These are phyloP conservation scores for Melikaiella ostensackeni DNA, from an alignment of 2,888 invertebrate genomes.

Conservation along the genomic window DNA sequence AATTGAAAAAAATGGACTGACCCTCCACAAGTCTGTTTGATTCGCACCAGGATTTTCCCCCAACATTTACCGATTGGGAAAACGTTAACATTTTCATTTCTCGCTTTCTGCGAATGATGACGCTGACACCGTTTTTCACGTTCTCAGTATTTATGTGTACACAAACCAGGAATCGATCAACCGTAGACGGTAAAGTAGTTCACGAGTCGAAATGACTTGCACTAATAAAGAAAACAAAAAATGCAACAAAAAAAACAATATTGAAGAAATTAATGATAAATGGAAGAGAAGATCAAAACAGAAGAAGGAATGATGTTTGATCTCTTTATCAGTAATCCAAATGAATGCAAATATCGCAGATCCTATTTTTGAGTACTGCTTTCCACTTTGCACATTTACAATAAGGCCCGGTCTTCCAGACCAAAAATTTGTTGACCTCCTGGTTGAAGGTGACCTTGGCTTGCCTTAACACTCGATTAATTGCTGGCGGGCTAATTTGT, in stretches of 20 bases:
- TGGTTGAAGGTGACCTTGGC: neutral
- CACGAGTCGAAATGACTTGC: conserved; percentile 28
- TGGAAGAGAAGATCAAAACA: neutral
- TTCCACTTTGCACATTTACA: neutral
- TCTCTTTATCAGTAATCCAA: neutral
- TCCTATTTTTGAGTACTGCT: neutral
- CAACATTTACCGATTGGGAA: conserved; percentile 25
- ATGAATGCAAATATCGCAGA: neutral
- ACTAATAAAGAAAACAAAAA: neutral
- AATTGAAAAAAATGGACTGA: neutral
- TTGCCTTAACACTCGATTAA: conserved; percentile 3
- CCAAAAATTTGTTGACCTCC: neutral
- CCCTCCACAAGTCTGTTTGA: no score
- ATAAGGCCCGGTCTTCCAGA: neutral
- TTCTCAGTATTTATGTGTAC: conserved; percentile 1
- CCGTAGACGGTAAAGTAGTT: conserved; percentile 14
- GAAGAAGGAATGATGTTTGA: neutral
- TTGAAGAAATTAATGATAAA: neutral
- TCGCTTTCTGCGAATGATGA: conserved; percentile 17
- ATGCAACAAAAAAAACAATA: neutral
- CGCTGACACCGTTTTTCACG: conserved; percentile 17
- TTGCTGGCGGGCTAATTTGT: neutral
- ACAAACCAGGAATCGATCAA: conserved; percentile 27
- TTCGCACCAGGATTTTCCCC: neutral
- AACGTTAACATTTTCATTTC: conserved; percentile 11